Conservation (phyloP, 1,140 invertebrate species). For the Batillaria attramentaria region DNA sequence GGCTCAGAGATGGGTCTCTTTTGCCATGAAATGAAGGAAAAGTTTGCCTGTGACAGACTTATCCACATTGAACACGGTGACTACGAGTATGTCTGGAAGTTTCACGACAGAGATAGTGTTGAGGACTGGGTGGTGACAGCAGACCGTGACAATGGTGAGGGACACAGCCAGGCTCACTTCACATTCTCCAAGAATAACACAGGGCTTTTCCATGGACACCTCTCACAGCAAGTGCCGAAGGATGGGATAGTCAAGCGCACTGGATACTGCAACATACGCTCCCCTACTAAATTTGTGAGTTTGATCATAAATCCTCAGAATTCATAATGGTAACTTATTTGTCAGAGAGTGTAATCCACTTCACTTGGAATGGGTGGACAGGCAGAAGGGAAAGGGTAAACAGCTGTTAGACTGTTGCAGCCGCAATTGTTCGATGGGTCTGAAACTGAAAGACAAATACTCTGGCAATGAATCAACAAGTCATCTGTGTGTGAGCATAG, state of each 20-base stretch:
- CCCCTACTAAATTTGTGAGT: constrained; percentile 78
- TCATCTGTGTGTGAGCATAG: too few relatives aligned
- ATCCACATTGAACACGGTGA: constrained; percentile 70
- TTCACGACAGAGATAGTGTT: constrained; percentile 74
- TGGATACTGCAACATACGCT: constrained; percentile 86
- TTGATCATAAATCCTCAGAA: constrained; percentile 10
- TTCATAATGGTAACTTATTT: too few relatives aligned
- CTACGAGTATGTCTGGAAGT: constrained; percentile 67
- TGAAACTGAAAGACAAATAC: too few relatives aligned
- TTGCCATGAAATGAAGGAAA: constrained; percentile 80
- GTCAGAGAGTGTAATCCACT: too few relatives aligned
- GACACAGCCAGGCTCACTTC: constrained; percentile 80
- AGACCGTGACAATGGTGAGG: constrained; percentile 87
- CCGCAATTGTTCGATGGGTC: too few relatives aligned
- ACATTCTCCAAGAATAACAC: constrained; percentile 78
- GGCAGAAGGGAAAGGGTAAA: too few relatives aligned
- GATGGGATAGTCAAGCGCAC: constrained; percentile 83
- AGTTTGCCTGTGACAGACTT: constrained; percentile 76
- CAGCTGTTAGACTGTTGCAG: too few relatives aligned
- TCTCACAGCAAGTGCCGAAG: constrained; percentile 81
- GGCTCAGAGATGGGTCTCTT: constrained; percentile 80
- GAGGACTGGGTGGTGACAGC: constrained; percentile 82
- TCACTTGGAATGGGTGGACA: too few relatives aligned
- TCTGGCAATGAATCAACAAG: too few relatives aligned
- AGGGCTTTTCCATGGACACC: constrained; percentile 83